Evolutionary conservation across 2,113 vertebrate genomes (phyloP).

Genomic region (Gymnobelideus leadbeateri): DNA sequence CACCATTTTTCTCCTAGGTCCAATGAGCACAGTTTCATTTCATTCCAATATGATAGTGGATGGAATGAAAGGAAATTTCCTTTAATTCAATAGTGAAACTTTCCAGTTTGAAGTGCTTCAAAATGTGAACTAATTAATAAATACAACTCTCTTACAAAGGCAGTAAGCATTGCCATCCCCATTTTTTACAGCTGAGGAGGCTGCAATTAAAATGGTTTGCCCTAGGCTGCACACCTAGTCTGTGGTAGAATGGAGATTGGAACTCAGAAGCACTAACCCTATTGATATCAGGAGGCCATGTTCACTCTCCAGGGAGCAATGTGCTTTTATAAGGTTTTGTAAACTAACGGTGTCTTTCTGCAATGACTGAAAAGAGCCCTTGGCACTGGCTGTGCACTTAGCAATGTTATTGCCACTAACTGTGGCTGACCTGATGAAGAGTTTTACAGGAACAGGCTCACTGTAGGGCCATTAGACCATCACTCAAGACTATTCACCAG

Average conservation of each 20-base stretch:
- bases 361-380: conserved; percentile 50
- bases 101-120: conserved; percentile 70
- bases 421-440: conserved; percentile 59
- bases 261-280: conserved; percentile 35
- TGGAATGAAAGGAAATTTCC: conserved; percentile 63
- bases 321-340: conserved; percentile 46
- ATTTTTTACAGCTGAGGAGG: conserved; percentile 74
- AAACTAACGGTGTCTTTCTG: conserved; percentile 56
- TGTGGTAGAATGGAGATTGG: neutral
- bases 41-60: conserved; percentile 57
- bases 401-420: conserved; percentile 70
- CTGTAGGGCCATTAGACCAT: neutral
- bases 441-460: conserved; percentile 38
- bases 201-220: conserved; percentile 66
- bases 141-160: conserved; percentile 55
- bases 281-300: conserved; percentile 49
- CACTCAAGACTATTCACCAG: conserved; percentile 33
- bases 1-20: conserved; percentile 68
- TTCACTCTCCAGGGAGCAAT: conserved; percentile 52
- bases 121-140: conserved; percentile 79
- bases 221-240: conserved; percentile 57
- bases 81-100: conserved; percentile 71
- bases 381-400: conserved; percentile 63
- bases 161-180: conserved; percentile 35
- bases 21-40: conserved; percentile 75